phyloP scores from a whole-genome alignment of 2,113 vertebrate species.

The Eolophus roseicapilla region DNA sequence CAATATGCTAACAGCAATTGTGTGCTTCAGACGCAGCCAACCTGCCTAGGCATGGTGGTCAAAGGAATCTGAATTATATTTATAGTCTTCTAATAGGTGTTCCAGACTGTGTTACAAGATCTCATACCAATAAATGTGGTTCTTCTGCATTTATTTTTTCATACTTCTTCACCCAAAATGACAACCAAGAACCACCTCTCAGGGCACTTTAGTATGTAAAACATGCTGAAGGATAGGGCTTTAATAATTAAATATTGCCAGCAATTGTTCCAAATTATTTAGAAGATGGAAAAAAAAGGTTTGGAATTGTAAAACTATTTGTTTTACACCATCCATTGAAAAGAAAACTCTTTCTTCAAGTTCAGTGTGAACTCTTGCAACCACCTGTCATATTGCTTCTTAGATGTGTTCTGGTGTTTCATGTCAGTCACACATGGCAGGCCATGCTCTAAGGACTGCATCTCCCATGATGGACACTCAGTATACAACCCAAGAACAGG shows the following conservation, averaged over 20 bases:
- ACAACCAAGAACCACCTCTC: background rate
- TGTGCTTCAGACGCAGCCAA: background rate
- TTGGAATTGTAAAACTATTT: background rate
- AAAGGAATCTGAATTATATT: background rate
- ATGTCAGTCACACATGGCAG: background rate
- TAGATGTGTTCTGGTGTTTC: background rate
- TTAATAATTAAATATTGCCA: background rate
- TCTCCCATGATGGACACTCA: background rate
- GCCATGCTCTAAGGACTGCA: background rate
- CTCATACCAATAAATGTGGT: background rate
- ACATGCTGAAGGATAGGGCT: background rate
- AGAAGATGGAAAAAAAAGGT: background rate
- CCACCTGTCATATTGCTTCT: background rate
- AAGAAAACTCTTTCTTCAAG: background rate
- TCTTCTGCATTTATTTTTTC: background rate
- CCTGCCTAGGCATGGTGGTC: background rate
- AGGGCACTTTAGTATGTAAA: background rate
- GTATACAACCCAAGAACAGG: background rate
- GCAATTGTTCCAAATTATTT: background rate
- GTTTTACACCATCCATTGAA: background rate
- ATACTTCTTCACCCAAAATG: background rate
- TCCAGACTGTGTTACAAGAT: background rate
- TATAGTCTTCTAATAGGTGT: background rate
- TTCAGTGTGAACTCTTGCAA: background rate
- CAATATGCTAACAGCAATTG: background rate